Evolutionary conservation across 1,140 invertebrate genomes (phyloP).

Genomic region (Zaprionus ghesquierei): DNA sequence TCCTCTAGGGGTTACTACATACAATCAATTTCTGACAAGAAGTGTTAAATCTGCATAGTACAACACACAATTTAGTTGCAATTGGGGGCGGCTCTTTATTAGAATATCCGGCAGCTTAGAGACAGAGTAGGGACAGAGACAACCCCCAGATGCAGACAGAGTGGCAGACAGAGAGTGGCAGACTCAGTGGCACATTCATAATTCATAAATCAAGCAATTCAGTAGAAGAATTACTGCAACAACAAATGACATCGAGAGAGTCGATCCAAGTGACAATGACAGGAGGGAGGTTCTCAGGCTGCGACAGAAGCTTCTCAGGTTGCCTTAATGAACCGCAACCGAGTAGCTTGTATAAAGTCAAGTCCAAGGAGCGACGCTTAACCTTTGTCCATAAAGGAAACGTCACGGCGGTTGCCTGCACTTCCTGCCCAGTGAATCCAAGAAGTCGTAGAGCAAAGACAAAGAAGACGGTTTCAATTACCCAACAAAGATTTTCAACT

Average conservation of each 20-base stretch:
- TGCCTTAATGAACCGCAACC: conserved; percentile 78
- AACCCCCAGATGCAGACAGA: neutral
- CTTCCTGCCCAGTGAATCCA: conserved; percentile 46
- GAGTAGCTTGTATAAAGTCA: conserved; percentile 53
- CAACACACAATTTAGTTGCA: conserved; percentile 52
- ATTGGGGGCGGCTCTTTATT: conserved; percentile 62
- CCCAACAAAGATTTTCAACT: conserved; percentile 38
- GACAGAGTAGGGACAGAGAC: neutral
- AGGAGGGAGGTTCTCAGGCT: conserved; percentile 57
- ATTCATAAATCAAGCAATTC: conserved; percentile 82
- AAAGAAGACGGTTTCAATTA: neutral
- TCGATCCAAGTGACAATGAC: neutral
- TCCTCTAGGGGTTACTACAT: conserved; percentile 77
- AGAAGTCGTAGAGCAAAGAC: conserved; percentile 35
- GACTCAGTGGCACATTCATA: conserved; percentile 56
- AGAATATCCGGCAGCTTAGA: conserved; percentile 79
- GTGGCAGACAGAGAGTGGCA: neutral
- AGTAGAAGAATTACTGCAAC: conserved; percentile 24
- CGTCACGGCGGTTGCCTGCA: conserved; percentile 76
- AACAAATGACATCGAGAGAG: neutral
- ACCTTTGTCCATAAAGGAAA: conserved; percentile 50
- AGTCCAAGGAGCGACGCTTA: conserved; percentile 50
- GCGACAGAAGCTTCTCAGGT: conserved; percentile 55
- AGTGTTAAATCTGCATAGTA: conserved; percentile 80
- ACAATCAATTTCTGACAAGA: conserved; percentile 82